phyloP scores from a whole-genome alignment of 2,797 vertebrate species.

The Eremophila alpestris region DNA sequence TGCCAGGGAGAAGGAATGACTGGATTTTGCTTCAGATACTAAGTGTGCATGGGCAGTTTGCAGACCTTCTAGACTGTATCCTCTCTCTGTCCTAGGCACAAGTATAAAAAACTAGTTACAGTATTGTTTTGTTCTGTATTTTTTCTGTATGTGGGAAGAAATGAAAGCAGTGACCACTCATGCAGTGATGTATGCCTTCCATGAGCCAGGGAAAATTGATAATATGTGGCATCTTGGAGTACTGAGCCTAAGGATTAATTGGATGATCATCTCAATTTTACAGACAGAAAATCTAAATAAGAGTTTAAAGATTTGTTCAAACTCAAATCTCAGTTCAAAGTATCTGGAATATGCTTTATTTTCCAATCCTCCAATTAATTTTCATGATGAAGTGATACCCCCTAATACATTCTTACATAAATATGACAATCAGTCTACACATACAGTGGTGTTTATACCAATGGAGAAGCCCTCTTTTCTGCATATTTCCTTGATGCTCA shows the following conservation, averaged over 20 bases:
- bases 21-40: neutral
- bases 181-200: neutral
- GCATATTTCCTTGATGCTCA: neutral
- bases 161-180: neutral
- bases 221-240: neutral
- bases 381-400: neutral
- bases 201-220: neutral
- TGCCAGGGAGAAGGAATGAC: neutral
- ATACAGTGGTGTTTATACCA: neutral
- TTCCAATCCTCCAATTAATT: neutral
- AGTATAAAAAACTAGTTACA: neutral
- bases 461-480: neutral
- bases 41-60: neutral
- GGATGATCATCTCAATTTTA: neutral
- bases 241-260: neutral
- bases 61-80: neutral
- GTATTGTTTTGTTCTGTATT: neutral
- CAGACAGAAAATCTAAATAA: neutral
- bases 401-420: neutral
- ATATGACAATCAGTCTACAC: neutral
- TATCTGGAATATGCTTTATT: neutral
- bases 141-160: neutral
- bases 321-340: conserved; percentile 19
- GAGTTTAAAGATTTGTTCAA: neutral
- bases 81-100: neutral